phyloP scores from a whole-genome alignment of 2,113 vertebrate species.

The Acinonyx jubatus region DNA sequence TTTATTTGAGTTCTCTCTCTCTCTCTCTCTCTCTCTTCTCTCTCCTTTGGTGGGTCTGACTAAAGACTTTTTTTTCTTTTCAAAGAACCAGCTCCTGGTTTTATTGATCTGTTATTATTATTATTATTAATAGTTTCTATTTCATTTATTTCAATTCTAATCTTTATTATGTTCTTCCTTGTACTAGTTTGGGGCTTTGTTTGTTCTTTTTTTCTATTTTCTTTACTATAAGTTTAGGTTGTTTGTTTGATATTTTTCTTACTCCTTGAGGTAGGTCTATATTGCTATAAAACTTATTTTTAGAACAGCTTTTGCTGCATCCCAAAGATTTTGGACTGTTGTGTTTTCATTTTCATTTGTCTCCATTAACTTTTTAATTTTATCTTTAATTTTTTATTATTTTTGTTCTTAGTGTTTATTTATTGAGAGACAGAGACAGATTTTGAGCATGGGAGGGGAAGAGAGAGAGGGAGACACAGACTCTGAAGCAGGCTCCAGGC shows the following conservation, averaged over 20 bases:
- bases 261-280: background rate
- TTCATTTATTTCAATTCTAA: background rate
- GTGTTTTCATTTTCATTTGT: background rate
- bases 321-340: background rate
- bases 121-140: background rate
- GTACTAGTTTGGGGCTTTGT: background rate
- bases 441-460: too few relatives aligned
- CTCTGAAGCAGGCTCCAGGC: too few relatives aligned
- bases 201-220: background rate
- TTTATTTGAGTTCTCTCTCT: background rate
- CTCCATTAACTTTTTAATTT: too few relatives aligned
- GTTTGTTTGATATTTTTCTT: background rate
- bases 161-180: background rate
- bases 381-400: too few relatives aligned
- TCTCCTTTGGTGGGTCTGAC: background rate
- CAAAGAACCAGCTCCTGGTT: background rate
- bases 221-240: background rate
- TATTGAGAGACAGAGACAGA: too few relatives aligned
- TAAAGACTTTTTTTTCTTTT: background rate
- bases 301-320: background rate
- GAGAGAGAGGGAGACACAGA: too few relatives aligned
- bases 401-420: too few relatives aligned
- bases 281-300: background rate
- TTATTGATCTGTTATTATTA: background rate
- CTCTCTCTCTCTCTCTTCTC: too few relatives aligned